phyloP scores from a whole-genome alignment of 2,113 vertebrate genomes.

The Cynopterus brachyotis region DNA sequence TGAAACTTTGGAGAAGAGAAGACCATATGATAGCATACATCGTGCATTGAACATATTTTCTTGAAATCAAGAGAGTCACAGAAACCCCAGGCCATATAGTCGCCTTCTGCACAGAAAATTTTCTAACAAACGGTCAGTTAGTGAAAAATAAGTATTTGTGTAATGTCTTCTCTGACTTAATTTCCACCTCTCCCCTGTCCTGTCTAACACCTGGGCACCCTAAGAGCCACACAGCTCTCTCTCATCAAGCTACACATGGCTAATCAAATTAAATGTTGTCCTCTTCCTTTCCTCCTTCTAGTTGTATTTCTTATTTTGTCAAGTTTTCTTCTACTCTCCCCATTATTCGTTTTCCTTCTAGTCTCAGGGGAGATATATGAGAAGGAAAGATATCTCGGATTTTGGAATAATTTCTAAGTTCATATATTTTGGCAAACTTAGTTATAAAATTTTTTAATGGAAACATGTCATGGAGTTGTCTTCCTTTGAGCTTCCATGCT shows the following conservation, averaged over 20 bases:
- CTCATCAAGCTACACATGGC: neutral
- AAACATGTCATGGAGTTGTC: neutral
- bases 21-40: neutral
- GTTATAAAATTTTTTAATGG: neutral
- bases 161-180: neutral
- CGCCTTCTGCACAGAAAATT: neutral
- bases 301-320: neutral
- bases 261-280: neutral
- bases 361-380: neutral
- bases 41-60: neutral
- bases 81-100: neutral
- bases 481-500: neutral
- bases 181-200: neutral
- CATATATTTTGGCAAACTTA: neutral
- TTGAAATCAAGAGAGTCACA: neutral
- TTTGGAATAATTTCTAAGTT: neutral
- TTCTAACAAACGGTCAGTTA: neutral
- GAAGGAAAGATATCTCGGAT: neutral
- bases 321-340: neutral
- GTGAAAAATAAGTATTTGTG: neutral
- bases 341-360: neutral
- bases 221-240: neutral
- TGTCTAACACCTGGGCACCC: neutral
- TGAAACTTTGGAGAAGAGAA: neutral
- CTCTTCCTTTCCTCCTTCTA: neutral